Evolutionary conservation across 2,888 invertebrate species (phyloP), one percentile per base, ranked within the genome.

Genomic region (Pharmacophagus antenor): DNA sequence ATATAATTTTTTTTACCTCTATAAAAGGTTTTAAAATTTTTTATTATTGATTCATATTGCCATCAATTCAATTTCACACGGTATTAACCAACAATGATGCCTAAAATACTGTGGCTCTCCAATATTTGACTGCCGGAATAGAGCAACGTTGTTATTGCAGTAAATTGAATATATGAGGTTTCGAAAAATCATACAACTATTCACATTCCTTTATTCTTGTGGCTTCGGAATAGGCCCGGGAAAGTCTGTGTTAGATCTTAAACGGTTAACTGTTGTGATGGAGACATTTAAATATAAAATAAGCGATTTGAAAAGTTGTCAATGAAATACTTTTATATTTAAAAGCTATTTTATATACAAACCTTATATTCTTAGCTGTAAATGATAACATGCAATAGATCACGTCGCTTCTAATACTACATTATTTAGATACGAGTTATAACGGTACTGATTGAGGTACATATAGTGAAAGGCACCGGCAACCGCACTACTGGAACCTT

Each of bases 11-110:
- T n/a, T n/a, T n/a, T n/a, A n/a, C n/a, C n/a, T n/a, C n/a, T n/a
- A n/a, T n/a, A n/a, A n/a, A n/a, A n/a, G n/a, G n/a, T n/a, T n/a
- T n/a, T n/a, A n/a, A n/a, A n/a, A n/a, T n/a, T n/a, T n/a, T n/a
- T n/a, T n/a, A n/a, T n/a, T n/a, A n/a, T n/a, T n/a, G n/a, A n/a
- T n/a, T n/a, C n/a, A n/a, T n/a, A n/a, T n/a, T n/a, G n/a, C n/a
- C n/a, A n/a, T n/a, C n/a, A n/a, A n/a, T n/a, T 12, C 10, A 12
- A 31, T 15, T 12, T 76, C 70, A 77, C 3, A 47, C 5, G 4
- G 21, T 47, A 47, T 47, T 47, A 47, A 31, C 12, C 10, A 15
- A 31, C 31, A 8, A 8, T 12, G 31, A 31, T 3, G 31, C n/a
- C n/a, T n/a, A 31, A 0, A 10, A 31, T 31, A 31, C 2, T 31